Conservation (phyloP, 1,140 invertebrate genomes). For the Cecropterus lyciades region DNA sequence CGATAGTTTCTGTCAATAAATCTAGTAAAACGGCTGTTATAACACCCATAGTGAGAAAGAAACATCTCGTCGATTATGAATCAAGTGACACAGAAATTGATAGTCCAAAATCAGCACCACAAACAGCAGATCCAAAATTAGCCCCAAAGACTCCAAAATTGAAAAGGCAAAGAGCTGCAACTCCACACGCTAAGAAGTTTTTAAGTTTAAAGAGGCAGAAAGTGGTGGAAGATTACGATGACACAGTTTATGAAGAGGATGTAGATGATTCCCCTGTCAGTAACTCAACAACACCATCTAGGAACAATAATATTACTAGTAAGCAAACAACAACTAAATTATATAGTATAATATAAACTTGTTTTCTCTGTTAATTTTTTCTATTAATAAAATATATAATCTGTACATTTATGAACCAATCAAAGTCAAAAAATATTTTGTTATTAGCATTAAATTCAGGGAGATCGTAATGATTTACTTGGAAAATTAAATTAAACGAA, state of each 20-base stretch:
- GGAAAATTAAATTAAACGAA: too few relatives aligned
- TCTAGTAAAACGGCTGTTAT: constrained; percentile 69
- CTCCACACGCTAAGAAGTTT: constrained; percentile 65
- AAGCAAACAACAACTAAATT: constrained; percentile 37
- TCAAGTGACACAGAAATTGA: constrained; percentile 63
- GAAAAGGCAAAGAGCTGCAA: constrained; percentile 56
- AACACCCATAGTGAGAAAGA: constrained; percentile 66
- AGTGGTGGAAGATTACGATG: constrained; percentile 58
- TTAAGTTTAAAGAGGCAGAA: constrained; percentile 56
- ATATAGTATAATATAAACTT: constrained; percentile 10
- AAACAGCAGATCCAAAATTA: constrained; percentile 56
- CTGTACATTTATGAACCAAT: too few relatives aligned
- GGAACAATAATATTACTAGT: constrained; percentile 51
- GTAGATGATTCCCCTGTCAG: constrained; percentile 40
- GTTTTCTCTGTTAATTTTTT: constrained; percentile 4
- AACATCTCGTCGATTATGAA: constrained; percentile 72
- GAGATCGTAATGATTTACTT: too few relatives aligned
- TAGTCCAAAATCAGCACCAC: constrained; percentile 38
- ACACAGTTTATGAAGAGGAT: constrained; percentile 48
- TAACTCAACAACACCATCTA: constrained; percentile 52
- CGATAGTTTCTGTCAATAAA: constrained; percentile 63
- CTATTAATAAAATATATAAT: neutral
- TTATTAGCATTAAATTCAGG: too few relatives aligned
- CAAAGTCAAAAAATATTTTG: too few relatives aligned
- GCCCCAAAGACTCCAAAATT: constrained; percentile 54